Percentiles rank a stretch among this genome's conserved stretches.
Evolutionary conservation across 2,113 vertebrate species (phyloP).

Genomic region (Acrocephalus kingi): DNA sequence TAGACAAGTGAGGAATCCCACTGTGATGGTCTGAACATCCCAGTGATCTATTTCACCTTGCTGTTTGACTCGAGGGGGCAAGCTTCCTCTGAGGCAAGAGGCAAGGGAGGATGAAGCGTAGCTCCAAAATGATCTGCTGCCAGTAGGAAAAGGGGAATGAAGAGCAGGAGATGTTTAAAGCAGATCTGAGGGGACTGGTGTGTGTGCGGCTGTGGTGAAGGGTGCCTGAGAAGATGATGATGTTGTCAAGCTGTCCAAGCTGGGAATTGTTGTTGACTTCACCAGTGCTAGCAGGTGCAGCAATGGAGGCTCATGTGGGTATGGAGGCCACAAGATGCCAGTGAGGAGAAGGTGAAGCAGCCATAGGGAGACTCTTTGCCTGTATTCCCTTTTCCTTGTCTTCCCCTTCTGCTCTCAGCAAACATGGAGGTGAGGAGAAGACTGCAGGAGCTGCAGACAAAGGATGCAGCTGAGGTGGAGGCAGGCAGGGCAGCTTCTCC

Average conservation of each 20-base stretch:
- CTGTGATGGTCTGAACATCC: background rate
- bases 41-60: background rate
- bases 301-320: background rate
- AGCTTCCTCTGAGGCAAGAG: background rate
- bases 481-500: background rate
- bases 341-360: background rate
- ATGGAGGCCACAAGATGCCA: rapidly evolving
- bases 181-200: background rate
- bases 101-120: rapidly evolving
- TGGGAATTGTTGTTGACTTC: background rate
- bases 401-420: background rate
- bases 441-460: background rate
- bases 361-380: background rate
- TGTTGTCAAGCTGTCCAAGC: background rate
- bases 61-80: rapidly evolving
- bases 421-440: background rate
- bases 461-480: background rate
- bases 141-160: rapidly evolving
- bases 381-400: background rate
- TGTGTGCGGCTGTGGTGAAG: background rate
- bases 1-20: background rate
- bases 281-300: background rate
- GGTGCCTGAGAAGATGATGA: background rate
- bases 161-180: rapidly evolving
- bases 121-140: background rate